Conservation (phyloP, 2,888 invertebrate species). For the Limenitis camilla region DNA sequence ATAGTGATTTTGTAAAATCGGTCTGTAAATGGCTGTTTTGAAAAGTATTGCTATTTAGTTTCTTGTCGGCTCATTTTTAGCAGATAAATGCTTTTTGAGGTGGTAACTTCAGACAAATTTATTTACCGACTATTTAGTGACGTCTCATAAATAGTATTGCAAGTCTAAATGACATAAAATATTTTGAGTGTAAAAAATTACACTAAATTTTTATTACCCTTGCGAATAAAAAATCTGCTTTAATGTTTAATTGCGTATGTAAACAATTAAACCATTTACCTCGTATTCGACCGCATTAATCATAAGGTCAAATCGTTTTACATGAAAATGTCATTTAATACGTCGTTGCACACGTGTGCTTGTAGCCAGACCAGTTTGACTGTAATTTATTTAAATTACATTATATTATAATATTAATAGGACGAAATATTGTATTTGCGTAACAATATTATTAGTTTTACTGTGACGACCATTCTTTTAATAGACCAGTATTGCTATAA, state of each 20-base stretch:
- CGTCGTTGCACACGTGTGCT: conserved; percentile 17
- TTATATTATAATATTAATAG: conserved; percentile 12
- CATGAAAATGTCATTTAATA: conserved; percentile 11
- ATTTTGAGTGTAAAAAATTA: neutral
- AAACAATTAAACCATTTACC: neutral
- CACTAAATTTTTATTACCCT: neutral
- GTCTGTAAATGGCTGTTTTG: no score
- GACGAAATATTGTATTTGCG: neutral
- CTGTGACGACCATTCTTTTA: no score
- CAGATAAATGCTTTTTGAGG: no score
- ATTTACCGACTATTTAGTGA: no score
- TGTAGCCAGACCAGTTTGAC: conserved; percentile 11
- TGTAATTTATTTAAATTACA: conserved; percentile 22
- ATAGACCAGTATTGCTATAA: no score
- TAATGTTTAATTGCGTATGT: neutral
- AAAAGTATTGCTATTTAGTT: no score
- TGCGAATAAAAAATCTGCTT: neutral
- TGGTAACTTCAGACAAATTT: no score
- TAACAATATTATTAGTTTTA: no score
- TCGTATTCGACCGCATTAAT: conserved; percentile 7
- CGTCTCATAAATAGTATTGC: no score
- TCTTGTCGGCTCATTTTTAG: no score
- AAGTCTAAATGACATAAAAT: no score
- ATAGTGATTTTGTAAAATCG: no score
- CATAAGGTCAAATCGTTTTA: conserved; percentile 5